phyloP scores from a whole-genome alignment of 2,113 vertebrate species.

The Picathartes gymnocephalus region DNA sequence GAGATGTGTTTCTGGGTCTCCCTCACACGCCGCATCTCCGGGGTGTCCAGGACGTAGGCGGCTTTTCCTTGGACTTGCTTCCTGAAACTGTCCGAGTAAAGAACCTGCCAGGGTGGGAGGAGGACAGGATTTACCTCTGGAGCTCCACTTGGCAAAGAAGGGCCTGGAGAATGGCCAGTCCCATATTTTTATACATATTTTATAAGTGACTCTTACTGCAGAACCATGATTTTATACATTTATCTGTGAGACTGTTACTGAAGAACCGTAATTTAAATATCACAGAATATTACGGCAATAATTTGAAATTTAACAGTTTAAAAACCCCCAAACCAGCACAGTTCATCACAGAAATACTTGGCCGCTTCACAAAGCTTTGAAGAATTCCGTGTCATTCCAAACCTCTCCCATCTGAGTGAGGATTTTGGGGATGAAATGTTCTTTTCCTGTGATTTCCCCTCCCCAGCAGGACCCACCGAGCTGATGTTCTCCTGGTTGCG shows the following conservation, averaged over 20 bases:
- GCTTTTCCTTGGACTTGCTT: constrained; percentile 97
- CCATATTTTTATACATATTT: neutral
- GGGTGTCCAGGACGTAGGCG: constrained; percentile 91
- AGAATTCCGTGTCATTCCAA: neutral
- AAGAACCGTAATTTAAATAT: no score
- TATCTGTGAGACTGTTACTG: no score
- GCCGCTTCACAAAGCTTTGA: neutral
- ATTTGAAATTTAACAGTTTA: neutral
- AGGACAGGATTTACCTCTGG: neutral
- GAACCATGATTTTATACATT: rapidly evolving
- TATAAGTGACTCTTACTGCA: neutral
- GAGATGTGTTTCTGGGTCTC: constrained; percentile 93
- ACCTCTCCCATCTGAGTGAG: neutral
- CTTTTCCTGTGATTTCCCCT: neutral
- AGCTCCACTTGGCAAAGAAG: neutral
- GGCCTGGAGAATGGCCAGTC: no score
- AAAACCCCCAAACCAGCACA: neutral
- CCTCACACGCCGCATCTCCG: constrained; percentile 92
- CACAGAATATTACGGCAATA: rapidly evolving
- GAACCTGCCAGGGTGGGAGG: constrained; percentile 73
- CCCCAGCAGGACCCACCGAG: constrained; percentile 64
- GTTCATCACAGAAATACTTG: neutral
- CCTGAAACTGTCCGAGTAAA: constrained; percentile 96
- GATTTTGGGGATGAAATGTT: neutral
- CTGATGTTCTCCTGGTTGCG: constrained; percentile 83